phyloP scores from a whole-genome alignment of 1,140 invertebrate species.

The Hypsibius dujardini region DNA sequence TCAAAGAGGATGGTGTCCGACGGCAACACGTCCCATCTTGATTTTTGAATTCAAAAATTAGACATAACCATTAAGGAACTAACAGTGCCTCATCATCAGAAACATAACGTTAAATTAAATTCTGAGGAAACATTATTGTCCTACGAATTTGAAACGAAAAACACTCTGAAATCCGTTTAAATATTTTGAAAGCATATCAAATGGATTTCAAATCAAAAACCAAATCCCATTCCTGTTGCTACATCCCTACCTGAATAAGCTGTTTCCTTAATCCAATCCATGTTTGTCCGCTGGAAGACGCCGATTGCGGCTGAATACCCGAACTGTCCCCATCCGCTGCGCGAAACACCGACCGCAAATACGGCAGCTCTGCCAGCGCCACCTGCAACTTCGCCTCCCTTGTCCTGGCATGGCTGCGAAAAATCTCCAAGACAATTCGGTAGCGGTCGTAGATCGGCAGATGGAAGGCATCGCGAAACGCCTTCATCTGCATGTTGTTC shows the following conservation, averaged over 20 bases:
- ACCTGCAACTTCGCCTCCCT: constrained; percentile 67
- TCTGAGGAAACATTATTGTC: too few relatives aligned
- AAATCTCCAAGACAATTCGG: constrained; percentile 63
- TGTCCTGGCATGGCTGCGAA: constrained; percentile 56
- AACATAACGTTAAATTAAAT: too few relatives aligned
- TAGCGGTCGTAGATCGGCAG: constrained; percentile 36
- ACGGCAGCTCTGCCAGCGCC: constrained; percentile 69
- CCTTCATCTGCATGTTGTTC: constrained; percentile 20
- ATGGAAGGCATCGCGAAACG: constrained; percentile 27
- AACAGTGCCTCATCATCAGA: too few relatives aligned
- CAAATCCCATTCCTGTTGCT: too few relatives aligned
- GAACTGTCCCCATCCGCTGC: too few relatives aligned
- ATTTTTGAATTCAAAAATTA: not conserved
- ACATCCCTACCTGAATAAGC: not conserved
- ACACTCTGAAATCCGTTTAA: too few relatives aligned
- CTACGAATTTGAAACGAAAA: too few relatives aligned
- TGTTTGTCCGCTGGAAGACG: constrained; percentile 19
- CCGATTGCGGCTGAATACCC: too few relatives aligned
- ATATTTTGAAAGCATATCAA: constrained; percentile 38
- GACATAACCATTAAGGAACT: too few relatives aligned
- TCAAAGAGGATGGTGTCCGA: constrained; percentile 32
- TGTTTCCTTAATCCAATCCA: constrained; percentile 18
- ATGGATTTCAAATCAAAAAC: too few relatives aligned
- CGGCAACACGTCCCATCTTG: constrained; percentile 12
- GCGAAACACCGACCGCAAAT: too few relatives aligned